Percentiles rank a stretch among this genome's conserved stretches.
phyloP scores from a whole-genome alignment of 2,888 invertebrate genomes.

The Tribolium freemani region DNA sequence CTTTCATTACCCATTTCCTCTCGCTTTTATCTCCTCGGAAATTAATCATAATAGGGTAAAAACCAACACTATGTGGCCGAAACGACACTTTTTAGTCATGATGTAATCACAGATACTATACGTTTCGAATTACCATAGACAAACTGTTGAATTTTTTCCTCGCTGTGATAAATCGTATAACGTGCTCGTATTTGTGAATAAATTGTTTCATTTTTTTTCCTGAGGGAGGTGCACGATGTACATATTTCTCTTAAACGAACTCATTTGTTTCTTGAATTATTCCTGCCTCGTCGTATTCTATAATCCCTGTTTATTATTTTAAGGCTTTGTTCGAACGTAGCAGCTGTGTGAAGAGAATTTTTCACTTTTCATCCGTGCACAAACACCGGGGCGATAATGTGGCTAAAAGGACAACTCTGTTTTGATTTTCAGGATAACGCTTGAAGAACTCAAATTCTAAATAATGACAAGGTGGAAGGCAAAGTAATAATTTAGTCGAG shows the following conservation, averaged over 20 bases:
- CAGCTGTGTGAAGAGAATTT: conserved; percentile 3
- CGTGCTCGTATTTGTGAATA: conserved; percentile 38
- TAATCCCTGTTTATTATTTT: conserved; percentile 40
- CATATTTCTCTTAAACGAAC: conserved; percentile 46
- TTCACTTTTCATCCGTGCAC: not conserved
- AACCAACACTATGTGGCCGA: not conserved
- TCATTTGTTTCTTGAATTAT: conserved; percentile 44
- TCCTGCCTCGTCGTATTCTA: conserved; percentile 2
- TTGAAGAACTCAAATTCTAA: conserved; percentile 1
- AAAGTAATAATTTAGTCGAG: conserved; percentile 24
- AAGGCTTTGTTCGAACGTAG: conserved; percentile 2
- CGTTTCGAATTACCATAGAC: conserved; percentile 10
- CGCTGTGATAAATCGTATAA: conserved; percentile 35
- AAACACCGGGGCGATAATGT: not conserved
- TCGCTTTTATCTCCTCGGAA: conserved; percentile 16
- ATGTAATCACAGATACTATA: not conserved
- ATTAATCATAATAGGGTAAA: conserved; percentile 7
- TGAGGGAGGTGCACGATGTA: conserved; percentile 36
- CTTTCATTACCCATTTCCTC: conserved; percentile 19
- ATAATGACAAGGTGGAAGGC: conserved; percentile 15
- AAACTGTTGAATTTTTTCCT: conserved; percentile 22
- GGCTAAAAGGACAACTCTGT: not conserved
- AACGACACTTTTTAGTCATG: not conserved
- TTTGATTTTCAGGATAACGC: not conserved
- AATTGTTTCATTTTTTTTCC: conserved; percentile 47